These are phyloP conservation scores for Drosophila gunungcola DNA, from an alignment of 1,140 invertebrate species.

Conservation along the genomic window DNA sequence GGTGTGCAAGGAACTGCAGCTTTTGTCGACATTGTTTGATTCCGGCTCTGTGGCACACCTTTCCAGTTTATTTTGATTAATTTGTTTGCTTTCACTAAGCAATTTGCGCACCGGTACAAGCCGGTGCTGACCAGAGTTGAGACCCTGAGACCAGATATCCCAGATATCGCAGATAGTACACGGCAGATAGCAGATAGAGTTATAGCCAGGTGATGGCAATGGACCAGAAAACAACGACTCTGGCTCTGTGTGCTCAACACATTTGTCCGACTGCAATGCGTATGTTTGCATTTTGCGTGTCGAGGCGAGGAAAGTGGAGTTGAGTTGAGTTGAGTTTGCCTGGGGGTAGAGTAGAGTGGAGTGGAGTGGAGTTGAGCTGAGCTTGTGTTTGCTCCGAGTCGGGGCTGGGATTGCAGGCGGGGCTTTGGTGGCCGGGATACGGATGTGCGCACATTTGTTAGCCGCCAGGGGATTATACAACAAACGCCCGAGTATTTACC, in stretches of 20 bases:
- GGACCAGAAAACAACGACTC: constrained; percentile 57
- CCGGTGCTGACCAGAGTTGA: constrained; percentile 15
- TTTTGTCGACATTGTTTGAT: constrained; percentile 58
- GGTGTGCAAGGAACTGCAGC: constrained; percentile 12
- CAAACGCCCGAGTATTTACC: constrained; percentile 70
- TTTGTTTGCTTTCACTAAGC: constrained; percentile 80
- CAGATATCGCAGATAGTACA: constrained; percentile 27
- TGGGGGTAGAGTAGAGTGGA: not conserved
- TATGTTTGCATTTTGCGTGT: constrained; percentile 75
- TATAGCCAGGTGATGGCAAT: constrained; percentile 73
- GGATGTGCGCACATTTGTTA: constrained; percentile 78
- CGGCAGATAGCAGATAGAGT: constrained; percentile 39
- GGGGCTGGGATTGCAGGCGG: constrained; percentile 40
- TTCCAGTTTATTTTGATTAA: constrained; percentile 78
- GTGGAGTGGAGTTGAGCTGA: constrained; percentile 5
- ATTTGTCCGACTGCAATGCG: constrained; percentile 75
- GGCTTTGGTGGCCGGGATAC: constrained; percentile 63
- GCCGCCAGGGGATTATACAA: constrained; percentile 76
- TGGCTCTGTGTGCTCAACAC: constrained; percentile 62
- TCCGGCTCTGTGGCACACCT: constrained; percentile 51
- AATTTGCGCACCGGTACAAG: constrained; percentile 57
- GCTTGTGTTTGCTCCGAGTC: constrained; percentile 52
- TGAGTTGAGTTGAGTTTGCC: constrained; percentile 10
- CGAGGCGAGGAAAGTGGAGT: constrained; percentile 46
- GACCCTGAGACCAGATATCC: not conserved